phyloP scores from a whole-genome alignment of 2,888 invertebrate genomes.

The Micropterix aruncella region DNA sequence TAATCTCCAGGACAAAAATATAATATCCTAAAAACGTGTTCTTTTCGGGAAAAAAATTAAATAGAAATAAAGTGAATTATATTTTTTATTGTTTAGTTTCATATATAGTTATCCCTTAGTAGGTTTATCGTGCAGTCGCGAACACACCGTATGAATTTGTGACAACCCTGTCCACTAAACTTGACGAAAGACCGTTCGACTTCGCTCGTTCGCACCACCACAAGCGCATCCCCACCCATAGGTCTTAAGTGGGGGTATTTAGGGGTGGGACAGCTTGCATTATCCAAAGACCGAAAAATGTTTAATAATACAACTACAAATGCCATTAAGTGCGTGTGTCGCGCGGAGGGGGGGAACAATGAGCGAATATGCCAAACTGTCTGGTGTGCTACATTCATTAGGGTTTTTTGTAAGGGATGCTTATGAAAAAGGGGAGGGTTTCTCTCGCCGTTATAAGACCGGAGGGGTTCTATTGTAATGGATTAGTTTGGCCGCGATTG shows the following conservation, averaged over 20 bases:
- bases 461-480: neutral
- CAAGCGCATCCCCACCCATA: neutral
- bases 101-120: too few relatives aligned
- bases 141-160: too few relatives aligned
- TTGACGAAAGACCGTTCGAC: too few relatives aligned
- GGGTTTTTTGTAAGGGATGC: neutral
- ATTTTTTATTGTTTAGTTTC: too few relatives aligned
- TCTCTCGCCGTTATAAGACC: neutral
- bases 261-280: constrained; percentile 2
- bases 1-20: too few relatives aligned
- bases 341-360: neutral
- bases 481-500: constrained; percentile 3
- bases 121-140: too few relatives aligned
- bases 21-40: too few relatives aligned
- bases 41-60: too few relatives aligned
- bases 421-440: neutral
- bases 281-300: constrained; percentile 1
- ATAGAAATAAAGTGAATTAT: too few relatives aligned
- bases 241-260: constrained; percentile 3
- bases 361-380: neutral
- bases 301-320: constrained; percentile 3
- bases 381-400: neutral
- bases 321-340: constrained; percentile 2
- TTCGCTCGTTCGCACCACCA: neutral
- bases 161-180: too few relatives aligned